Base-by-base conservation (phyloP, 2,888 invertebrate species). In the Aplocera efformata region DNA sequence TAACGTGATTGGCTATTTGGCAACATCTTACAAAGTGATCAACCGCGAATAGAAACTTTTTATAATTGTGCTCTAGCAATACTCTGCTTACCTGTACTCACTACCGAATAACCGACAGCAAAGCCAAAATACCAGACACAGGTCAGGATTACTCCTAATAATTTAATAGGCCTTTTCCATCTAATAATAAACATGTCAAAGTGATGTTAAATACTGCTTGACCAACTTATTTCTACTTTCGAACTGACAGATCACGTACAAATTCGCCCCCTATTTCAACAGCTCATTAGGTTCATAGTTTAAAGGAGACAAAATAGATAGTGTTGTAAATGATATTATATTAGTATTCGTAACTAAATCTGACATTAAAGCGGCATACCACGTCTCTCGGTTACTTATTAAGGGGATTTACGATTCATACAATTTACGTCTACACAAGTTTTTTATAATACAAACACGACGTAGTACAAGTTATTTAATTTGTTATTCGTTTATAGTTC, bases 131-230 rank as follows among this genome's bases (percentile, higher is more conserved):
- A 76, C 76, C 75, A 60, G 70, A 68, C 77, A 75, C 74, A 64
- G 66, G 68, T 58, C 63, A 64, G 78, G 82, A 82, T 84, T 84
- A 84, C 69, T 71, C 69, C 73, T 70, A 79, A 83, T 80, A 80
- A 84, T 84, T 84, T 84, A 85, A 86, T 83, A 83, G 83, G 75
- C 72, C 73, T 71, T 76, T 79, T 79, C 81, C 72, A 64, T 67
- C 76, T 76, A 76, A 84, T 81, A 85, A 85, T 85, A 86, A 85
- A 84, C 81, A 84, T 84, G 85, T 84, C 86, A 80, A 67, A 61
- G 67, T 60, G 64, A 74, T 72, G 74, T 77, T 82, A 80, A 84
- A 81, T 78, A 83, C 74, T 61, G 63, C 60, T 63, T 60, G 44
- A 58, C 78, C 55, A 71, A 63, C 26, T 62, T 67, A 64, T 8